phyloP scores from a whole-genome alignment of 2,113 vertebrate genomes.

The Leiothrix lutea region DNA sequence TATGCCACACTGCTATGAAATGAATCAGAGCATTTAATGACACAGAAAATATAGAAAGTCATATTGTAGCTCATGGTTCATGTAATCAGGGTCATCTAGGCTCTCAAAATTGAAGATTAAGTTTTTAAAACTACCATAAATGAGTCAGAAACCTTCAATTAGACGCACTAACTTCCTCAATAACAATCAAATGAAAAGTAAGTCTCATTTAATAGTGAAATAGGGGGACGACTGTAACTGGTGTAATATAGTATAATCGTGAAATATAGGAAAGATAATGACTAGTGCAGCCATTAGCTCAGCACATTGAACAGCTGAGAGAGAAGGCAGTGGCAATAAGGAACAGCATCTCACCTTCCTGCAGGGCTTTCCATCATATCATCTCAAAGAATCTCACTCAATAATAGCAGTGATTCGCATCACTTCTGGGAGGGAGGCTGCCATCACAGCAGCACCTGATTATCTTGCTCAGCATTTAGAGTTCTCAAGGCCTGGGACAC shows the following conservation, averaged over 20 bases:
- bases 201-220: conserved; percentile 51
- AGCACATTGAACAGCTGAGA: not conserved
- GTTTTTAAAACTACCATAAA: conserved; percentile 38
- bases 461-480: not conserved
- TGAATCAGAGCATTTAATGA: conserved; percentile 36
- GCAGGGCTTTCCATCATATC: not conserved
- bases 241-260: conserved; percentile 3
- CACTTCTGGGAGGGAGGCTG: not conserved
- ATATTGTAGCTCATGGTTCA: not conserved
- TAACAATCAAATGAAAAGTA: conserved; percentile 48
- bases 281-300: conserved; percentile 24
- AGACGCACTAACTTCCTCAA: conserved; percentile 38
- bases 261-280: conserved; percentile 53
- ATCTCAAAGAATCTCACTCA: not conserved
- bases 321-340: not conserved
- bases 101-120: conserved; percentile 44
- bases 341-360: not conserved
- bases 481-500: not conserved
- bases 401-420: not conserved
- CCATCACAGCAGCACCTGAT: not conserved
- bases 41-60: conserved; percentile 1
- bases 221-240: not conserved
- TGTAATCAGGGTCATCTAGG: conserved; percentile 18
- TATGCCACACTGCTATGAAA: not conserved
- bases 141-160: conserved; percentile 48